Evolutionary conservation across 2,113 vertebrate species (phyloP).

Genomic region (Athene cunicularia): DNA sequence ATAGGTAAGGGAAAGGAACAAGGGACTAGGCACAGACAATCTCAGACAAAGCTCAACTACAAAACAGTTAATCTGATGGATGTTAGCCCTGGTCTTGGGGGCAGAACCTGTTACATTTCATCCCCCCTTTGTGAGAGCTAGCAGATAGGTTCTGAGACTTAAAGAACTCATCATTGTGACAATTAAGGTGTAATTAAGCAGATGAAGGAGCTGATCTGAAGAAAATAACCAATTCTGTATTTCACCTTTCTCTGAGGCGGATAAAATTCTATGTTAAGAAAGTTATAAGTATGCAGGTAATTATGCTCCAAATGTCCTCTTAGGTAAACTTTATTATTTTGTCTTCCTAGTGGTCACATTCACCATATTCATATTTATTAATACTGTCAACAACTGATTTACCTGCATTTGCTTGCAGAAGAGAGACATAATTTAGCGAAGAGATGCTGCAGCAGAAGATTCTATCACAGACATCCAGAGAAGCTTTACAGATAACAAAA

Average conservation of each 20-base stretch:
- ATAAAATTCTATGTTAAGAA: background rate
- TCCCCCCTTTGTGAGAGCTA: rapidly evolving
- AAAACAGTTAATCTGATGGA: background rate
- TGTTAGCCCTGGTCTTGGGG: background rate
- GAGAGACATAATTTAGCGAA: background rate
- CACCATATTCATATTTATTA: background rate
- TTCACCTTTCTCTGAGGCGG: background rate
- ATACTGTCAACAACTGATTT: background rate
- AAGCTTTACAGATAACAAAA: background rate
- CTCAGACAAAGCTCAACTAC: background rate
- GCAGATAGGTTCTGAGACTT: background rate
- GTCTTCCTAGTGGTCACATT: background rate
- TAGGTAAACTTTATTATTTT: background rate
- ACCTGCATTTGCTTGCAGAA: background rate
- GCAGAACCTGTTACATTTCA: background rate
- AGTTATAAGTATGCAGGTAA: background rate
- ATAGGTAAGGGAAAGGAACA: background rate
- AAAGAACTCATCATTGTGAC: background rate
- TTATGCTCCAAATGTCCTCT: background rate
- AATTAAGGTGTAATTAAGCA: background rate
- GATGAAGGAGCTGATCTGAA: background rate
- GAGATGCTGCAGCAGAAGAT: background rate
- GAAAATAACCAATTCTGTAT: background rate
- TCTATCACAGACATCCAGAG: background rate
- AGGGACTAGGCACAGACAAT: background rate